A percentile compares a stretch with the other conserved stretches of the same genome.
Evolutionary conservation across 1,140 invertebrate species (phyloP).

Genomic region (Dreissena polymorpha): DNA sequence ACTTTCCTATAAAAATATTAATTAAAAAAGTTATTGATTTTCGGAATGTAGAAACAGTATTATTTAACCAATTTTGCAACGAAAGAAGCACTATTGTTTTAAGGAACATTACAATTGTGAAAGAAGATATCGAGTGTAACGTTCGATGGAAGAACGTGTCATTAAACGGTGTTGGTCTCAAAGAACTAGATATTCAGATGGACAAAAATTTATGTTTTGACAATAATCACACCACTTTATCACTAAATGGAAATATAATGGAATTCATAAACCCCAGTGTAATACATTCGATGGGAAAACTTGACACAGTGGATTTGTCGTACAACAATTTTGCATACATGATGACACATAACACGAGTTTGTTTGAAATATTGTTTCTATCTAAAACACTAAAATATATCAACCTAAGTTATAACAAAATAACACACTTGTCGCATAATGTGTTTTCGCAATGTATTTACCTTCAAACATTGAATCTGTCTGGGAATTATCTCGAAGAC

Average conservation of each 20-base stretch:
- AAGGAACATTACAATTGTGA: neutral
- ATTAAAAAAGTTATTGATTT: too few species aligned
- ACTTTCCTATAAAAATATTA: too few species aligned
- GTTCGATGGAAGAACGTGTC: neutral
- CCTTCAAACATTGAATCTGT: neutral
- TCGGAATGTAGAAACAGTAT: too few species aligned
- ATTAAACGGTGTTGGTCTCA: neutral
- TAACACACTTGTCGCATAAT: neutral
- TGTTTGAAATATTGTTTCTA: conserved; percentile 7
- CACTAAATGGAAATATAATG: neutral
- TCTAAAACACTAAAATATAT: neutral
- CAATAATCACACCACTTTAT: neutral
- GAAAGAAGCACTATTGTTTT: neutral
- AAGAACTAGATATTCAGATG: neutral
- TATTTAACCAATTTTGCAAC: neutral
- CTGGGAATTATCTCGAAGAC: conserved; percentile 8
- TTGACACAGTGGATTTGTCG: neutral
- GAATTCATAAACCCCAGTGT: conserved; percentile 19
- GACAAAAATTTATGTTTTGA: neutral
- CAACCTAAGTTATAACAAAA: neutral
- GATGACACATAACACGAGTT: neutral
- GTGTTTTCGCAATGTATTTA: neutral
- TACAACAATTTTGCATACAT: neutral
- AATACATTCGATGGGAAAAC: neutral
- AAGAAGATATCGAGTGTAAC: neutral